Evolutionary conservation across 2,113 vertebrate genomes (phyloP), one percentile per base, ranked within the genome.

Genomic region (Pelmatolapia mariae): DNA sequence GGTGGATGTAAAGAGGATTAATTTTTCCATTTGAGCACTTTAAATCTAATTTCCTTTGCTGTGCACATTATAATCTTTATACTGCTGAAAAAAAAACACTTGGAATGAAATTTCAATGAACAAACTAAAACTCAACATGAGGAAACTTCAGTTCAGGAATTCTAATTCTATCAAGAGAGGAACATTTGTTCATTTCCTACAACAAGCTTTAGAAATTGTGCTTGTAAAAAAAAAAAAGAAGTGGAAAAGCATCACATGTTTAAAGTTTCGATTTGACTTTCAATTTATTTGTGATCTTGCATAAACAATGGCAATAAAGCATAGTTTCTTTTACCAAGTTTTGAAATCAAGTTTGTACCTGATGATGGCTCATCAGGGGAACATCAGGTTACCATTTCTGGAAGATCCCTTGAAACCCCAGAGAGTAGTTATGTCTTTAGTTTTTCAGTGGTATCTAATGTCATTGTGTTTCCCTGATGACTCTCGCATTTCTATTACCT

Each of bases 401-500:
- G 61, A 38, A 38, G 61, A 61, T 61, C 57, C 15, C 10, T 1
- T 10, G 6, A 57, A 57, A 0, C 7, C 12, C 0, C 54, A 26
- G 61, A 66, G 6, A 22, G 33, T 38, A 36, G 61, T 11, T n/a
- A 10, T 10, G 10, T 1, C 53, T 56, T 4, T n/a, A 8, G 61
- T 66, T 38, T 66, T 1, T 38, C 61, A 38, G 33, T 66, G 3
- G 3, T 36, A n/a, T 66, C 61, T 36, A 11, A 66, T 63, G 53
- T 56, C 53, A 36, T n/a, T 36, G 31, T 66, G 61, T 36, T 66
- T 63, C 5, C 18, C 1, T 6, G 61, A 36, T 1, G 18, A 66
- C 11, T 33, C 31, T 33, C 13, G 0, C n/a, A 54, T 54, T 54
- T 54, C n/a, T 22, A 0, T 54, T 54, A 0, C n/a, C n/a, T 22